Base-by-base conservation (phyloP, 1,140 invertebrate genomes). In the Eumaeus atala region DNA sequence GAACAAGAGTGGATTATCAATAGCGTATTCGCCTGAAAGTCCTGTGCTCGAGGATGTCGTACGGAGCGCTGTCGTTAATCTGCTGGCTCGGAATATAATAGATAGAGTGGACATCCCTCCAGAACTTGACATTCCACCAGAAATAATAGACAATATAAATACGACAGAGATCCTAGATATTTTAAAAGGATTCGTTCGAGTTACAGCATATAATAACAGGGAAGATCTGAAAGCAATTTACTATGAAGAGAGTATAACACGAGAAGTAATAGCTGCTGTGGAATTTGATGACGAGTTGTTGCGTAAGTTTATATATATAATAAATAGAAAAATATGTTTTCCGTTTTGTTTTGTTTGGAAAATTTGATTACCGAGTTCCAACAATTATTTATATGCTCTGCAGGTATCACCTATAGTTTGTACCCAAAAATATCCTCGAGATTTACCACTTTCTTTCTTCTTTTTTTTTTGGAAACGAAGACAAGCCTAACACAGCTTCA, bases 11-110 rank as follows among this genome's bases (percentile, higher is more conserved):
- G 28, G 68, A 48, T 21, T 87, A 17, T 77, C 81, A 0, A 61
- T 84, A 16, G 84, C 78, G 3, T 87, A 83, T 53, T 85, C 84
- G 8, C 84, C 84, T 14, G 55, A 61, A 9, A 85, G 73, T 48
- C 73, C 71, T 9, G 54, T 76, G 28, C 62, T 87, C 28, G 74
- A 84, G 1, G 71, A 79, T 28, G 72, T 87, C 0, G 47, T 87
- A 49, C 58, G 66, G 61, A 70, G 50, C 36, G 67, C 80, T 0
- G 49, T 70, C 0, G 50, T 67, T 6, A 76, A 81, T 56, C 61
- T 87, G 38, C 53, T 82, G 11, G 21, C 65, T 36, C 18, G 48
- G 14, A 82, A 84, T 44, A 51, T 62, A 38, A 60, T 18, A 57
- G 70, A 75, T 58, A 42, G 78, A 3, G 50, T 77, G 49, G 47